Evolutionary conservation across 2,888 invertebrate species (phyloP).

Genomic region (Hyposoter dolosus): DNA sequence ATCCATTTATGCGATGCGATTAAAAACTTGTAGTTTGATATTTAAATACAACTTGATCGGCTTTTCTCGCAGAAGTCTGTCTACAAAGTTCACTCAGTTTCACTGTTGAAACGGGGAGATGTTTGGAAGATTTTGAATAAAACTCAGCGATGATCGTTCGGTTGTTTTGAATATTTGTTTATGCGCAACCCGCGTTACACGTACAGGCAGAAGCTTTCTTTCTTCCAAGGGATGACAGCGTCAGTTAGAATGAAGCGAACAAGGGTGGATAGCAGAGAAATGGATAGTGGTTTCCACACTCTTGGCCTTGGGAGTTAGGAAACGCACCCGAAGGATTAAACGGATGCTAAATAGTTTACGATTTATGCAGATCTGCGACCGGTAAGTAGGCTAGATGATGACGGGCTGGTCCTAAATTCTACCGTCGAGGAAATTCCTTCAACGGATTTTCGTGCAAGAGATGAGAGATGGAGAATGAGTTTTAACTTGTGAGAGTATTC

Average conservation of each 20-base stretch:
- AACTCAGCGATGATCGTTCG: neutral
- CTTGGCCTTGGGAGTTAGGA: neutral
- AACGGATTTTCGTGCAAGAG: slow-evolving; percentile 5
- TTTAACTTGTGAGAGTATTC: slow-evolving; percentile 23
- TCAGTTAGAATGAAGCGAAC: neutral
- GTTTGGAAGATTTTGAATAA: neutral
- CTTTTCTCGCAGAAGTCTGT: neutral
- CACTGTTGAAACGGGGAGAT: neutral
- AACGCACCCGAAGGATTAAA: slow-evolving; percentile 48
- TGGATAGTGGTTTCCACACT: neutral
- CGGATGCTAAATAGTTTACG: slow-evolving; percentile 60
- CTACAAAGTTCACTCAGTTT: neutral
- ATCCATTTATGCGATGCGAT: neutral
- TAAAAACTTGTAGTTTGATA: neutral
- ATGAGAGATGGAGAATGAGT: slow-evolving; percentile 37
- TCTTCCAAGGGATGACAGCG: neutral
- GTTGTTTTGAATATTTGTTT: neutral
- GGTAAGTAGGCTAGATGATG: slow-evolving; percentile 22
- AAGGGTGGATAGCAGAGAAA: neutral
- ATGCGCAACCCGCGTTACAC: neutral
- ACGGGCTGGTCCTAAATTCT: slow-evolving; percentile 52
- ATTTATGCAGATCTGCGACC: slow-evolving; percentile 56
- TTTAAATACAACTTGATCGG: neutral
- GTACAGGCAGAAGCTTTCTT: neutral
- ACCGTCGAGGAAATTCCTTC: slow-evolving; percentile 52